phyloP scores from a whole-genome alignment of 2,797 vertebrate species.

The Enoplosus armatus region DNA sequence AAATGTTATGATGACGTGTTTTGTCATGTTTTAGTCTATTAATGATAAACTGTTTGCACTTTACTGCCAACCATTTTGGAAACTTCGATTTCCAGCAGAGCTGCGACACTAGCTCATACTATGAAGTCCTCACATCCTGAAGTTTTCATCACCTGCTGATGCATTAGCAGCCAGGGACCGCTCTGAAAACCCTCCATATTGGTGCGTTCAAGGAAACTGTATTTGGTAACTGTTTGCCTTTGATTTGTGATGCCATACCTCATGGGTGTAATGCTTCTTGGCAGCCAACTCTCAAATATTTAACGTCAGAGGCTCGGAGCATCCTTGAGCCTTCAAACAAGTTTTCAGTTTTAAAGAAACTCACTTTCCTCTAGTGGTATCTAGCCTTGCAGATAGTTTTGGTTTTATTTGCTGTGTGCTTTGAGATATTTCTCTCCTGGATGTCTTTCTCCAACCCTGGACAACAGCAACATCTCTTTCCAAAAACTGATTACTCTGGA shows the following conservation, averaged over 20 bases:
- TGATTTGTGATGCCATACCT: constrained; percentile 26
- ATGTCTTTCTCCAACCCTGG: neutral
- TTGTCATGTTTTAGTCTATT: constrained; percentile 11
- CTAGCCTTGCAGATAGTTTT: neutral
- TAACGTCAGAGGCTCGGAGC: neutral
- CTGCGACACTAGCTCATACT: neutral
- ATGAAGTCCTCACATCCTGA: neutral
- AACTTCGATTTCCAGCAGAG: constrained; percentile 4
- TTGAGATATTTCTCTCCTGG: neutral
- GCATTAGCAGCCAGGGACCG: constrained; percentile 2
- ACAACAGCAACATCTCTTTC: neutral
- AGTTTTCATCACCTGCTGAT: constrained; percentile 21
- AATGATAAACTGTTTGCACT: neutral
- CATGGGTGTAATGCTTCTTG: neutral
- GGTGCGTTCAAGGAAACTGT: constrained; percentile 22
- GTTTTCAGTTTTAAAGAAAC: neutral
- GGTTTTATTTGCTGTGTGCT: neutral
- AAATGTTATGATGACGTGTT: neutral
- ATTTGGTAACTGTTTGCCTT: constrained; percentile 8
- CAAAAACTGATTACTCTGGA: neutral
- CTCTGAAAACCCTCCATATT: constrained; percentile 2
- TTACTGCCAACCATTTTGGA: constrained; percentile 7
- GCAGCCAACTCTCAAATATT: constrained; percentile 24
- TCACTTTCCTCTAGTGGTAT: neutral
- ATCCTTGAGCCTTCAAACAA: constrained; percentile 26